Conservation (phyloP, 2,888 invertebrate species). For the Scaeva pyrastri region DNA sequence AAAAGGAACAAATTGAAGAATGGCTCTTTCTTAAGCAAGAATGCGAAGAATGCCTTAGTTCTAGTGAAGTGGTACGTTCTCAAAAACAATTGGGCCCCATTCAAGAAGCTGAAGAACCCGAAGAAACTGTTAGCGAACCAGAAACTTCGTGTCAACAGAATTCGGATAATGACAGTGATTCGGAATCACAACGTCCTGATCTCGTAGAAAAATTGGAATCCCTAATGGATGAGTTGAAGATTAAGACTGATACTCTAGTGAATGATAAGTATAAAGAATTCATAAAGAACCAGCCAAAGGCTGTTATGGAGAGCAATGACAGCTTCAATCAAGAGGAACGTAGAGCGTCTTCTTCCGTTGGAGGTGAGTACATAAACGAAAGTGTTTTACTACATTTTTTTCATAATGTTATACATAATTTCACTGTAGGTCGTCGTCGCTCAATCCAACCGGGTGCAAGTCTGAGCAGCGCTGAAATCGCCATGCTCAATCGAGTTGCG, state of each 20-base stretch:
- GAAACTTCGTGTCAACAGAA: constrained; percentile 84
- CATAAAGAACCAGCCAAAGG: constrained; percentile 84
- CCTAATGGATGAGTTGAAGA: constrained; percentile 89
- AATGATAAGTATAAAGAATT: constrained; percentile 87
- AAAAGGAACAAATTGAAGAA: constrained; percentile 91
- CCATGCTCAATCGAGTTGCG: constrained; percentile 86
- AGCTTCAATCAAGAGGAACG: constrained; percentile 78
- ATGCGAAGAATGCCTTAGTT: constrained; percentile 90
- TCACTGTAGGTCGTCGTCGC: constrained; percentile 83
- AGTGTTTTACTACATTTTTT: neutral
- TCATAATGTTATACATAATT: neutral
- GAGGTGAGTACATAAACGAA: constrained; percentile 54
- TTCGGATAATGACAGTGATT: constrained; percentile 84
- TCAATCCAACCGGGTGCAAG: constrained; percentile 87
- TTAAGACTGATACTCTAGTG: constrained; percentile 89
- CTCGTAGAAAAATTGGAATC: constrained; percentile 89
- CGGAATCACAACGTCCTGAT: constrained; percentile 86
- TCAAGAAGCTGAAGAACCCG: constrained; percentile 86
- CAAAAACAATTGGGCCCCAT: constrained; percentile 82
- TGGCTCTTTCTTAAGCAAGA: constrained; percentile 95
- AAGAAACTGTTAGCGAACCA: constrained; percentile 87
- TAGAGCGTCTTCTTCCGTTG: constrained; percentile 70
- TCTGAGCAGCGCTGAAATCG: constrained; percentile 86
- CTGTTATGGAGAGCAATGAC: constrained; percentile 83
- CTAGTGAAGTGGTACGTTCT: constrained; percentile 81